These are phyloP conservation scores for Ceryle rudis DNA, from an alignment of 2,797 vertebrate species.

Conservation along the genomic window DNA sequence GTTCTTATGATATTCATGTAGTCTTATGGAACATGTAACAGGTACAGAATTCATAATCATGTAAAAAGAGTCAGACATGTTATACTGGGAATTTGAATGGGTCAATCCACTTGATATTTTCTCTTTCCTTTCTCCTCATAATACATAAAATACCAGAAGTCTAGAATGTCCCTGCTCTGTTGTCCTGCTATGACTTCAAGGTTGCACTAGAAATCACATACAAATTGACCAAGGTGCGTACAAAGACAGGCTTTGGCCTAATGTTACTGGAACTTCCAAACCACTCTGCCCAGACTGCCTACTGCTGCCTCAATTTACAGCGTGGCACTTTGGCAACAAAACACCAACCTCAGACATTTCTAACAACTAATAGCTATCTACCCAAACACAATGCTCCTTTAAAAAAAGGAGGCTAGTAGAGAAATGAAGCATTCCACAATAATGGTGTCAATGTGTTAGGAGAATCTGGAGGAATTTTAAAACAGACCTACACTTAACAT, in stretches of 20 bases:
- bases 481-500: not conserved
- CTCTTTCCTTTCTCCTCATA: not conserved
- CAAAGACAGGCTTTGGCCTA: not conserved
- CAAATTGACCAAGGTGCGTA: not conserved
- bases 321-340: not conserved
- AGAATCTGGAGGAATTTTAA: not conserved
- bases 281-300: not conserved
- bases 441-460: not conserved
- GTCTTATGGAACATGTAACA: not conserved
- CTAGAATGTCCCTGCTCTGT: not conserved
- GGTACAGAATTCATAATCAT: not conserved
- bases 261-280: not conserved
- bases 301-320: not conserved
- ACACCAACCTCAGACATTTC: not conserved
- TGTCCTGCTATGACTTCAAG: not conserved
- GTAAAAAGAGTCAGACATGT: not conserved
- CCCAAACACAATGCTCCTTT: not conserved
- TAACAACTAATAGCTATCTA: not conserved
- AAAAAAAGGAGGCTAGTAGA: not conserved
- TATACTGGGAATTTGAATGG: not conserved
- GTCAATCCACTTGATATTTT: not conserved
- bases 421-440: not conserved
- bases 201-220: not conserved
- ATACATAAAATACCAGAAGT: not conserved
- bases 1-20: not conserved